Conservation (phyloP, 2,888 invertebrate genomes). For the Ischnus inquisitorius region DNA sequence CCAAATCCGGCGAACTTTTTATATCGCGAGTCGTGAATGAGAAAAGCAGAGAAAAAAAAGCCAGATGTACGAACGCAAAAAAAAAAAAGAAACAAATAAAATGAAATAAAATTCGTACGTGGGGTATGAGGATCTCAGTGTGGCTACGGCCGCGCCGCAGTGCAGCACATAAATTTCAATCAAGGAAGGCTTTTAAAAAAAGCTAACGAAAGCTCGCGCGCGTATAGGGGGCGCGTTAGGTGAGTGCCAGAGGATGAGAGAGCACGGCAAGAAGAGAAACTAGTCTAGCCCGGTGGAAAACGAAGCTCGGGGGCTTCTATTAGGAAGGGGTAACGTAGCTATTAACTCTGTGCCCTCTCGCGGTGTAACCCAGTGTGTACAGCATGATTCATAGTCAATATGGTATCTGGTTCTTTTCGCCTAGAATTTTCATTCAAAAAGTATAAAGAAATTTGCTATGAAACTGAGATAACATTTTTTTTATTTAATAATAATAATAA, state of each 20-base stretch:
- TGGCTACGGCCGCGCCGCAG: slow-evolving; percentile 33
- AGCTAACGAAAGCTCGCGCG: slow-evolving; percentile 64
- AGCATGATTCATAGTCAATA: no score
- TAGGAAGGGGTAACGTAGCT: slow-evolving; percentile 56
- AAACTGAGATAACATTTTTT: no score
- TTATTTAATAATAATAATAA: no score
- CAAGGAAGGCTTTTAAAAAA: slow-evolving; percentile 64
- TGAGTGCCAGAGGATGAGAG: slow-evolving; percentile 15
- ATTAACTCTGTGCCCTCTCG: slow-evolving; percentile 60
- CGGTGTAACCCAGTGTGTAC: no score
- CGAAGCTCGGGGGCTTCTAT: slow-evolving; percentile 59
- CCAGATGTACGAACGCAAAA: neutral
- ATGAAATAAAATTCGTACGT: slow-evolving; percentile 50
- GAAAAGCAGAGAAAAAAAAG: neutral
- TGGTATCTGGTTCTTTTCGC: no score
- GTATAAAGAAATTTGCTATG: no score
- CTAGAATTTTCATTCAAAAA: no score
- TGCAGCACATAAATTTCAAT: slow-evolving; percentile 70
- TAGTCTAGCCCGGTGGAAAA: slow-evolving; percentile 42
- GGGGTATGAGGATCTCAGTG: slow-evolving; percentile 36
- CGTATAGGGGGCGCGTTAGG: slow-evolving; percentile 34
- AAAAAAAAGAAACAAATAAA: slow-evolving; percentile 27
- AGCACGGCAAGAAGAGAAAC: slow-evolving; percentile 57
- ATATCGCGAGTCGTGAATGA: neutral
- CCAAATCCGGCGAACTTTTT: slow-evolving; percentile 17